phyloP scores from a whole-genome alignment of 2,797 vertebrate genomes.

The Pseudochirops cupreus region DNA sequence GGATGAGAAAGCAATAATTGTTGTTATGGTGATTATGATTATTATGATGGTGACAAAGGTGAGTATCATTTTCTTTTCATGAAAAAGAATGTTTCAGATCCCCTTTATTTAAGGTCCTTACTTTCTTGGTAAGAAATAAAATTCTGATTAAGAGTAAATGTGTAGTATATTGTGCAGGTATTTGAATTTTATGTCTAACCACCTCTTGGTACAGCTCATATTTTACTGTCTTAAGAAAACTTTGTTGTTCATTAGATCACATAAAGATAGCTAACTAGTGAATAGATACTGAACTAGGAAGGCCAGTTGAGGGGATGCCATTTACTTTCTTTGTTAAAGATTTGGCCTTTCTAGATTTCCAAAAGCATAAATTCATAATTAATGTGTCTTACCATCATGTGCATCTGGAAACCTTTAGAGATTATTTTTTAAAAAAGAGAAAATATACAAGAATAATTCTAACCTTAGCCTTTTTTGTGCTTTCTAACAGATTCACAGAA shows the following conservation, averaged over 20 bases:
- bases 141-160: background rate
- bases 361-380: background rate
- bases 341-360: background rate
- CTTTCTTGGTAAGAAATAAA: background rate
- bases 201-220: background rate
- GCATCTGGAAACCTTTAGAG: constrained; percentile 42
- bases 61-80: background rate
- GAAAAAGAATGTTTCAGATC: no score
- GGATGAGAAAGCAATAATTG: background rate
- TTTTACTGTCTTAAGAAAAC: background rate
- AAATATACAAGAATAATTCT: constrained; percentile 72
- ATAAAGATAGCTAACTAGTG: background rate
- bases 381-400: constrained; percentile 14
- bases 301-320: no score
- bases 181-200: no score
- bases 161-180: no score
- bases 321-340: background rate
- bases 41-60: background rate
- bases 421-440: constrained; percentile 25
- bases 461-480: constrained; percentile 69
- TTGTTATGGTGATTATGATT: background rate
- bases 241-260: background rate
- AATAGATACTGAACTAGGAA: background rate
- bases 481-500: constrained; percentile 91
- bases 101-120: background rate